Evolutionary conservation across 1,140 invertebrate genomes (phyloP).

Genomic region (Panulirus ornatus): DNA sequence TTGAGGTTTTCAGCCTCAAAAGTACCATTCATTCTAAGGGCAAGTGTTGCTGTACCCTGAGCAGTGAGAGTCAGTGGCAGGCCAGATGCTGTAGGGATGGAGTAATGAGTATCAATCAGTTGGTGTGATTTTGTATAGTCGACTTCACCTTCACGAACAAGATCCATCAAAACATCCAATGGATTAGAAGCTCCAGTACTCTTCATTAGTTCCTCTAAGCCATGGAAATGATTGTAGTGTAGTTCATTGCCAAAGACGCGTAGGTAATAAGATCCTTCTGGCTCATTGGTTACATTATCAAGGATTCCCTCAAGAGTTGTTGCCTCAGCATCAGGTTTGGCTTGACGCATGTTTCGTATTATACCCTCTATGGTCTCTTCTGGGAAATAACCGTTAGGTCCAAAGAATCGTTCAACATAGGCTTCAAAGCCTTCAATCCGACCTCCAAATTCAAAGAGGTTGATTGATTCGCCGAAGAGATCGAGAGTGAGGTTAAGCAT

Average conservation of each 20-base stretch:
- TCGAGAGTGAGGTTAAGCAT: constrained; percentile 90
- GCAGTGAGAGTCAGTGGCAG: constrained; percentile 86
- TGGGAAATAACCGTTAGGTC: constrained; percentile 85
- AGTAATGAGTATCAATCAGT: constrained; percentile 87
- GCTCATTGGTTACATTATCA: constrained; percentile 72
- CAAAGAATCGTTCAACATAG: constrained; percentile 90
- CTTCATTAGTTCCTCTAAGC: constrained; percentile 63
- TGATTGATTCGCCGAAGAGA: constrained; percentile 91
- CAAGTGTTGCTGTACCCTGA: constrained; percentile 85
- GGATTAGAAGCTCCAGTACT: constrained; percentile 33
- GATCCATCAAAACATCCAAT: constrained; percentile 61
- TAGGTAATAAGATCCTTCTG: constrained; percentile 77
- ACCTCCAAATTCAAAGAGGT: constrained; percentile 89
- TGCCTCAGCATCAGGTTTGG: constrained; percentile 69
- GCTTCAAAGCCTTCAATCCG: constrained; percentile 92
- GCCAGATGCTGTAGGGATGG: constrained; percentile 89
- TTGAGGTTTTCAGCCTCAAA: constrained; percentile 85
- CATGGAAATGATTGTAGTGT: constrained; percentile 76
- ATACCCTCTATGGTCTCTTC: constrained; percentile 78
- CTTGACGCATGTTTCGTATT: constrained; percentile 79
- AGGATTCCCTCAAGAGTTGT: constrained; percentile 70
- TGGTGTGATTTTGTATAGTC: constrained; percentile 80
- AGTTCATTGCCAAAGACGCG: constrained; percentile 83
- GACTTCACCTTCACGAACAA: constrained; percentile 73
- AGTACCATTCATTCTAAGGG: constrained; percentile 84